phyloP scores from a whole-genome alignment of 92 coral and sea anemone species.

The Nematostella vectensis region DNA sequence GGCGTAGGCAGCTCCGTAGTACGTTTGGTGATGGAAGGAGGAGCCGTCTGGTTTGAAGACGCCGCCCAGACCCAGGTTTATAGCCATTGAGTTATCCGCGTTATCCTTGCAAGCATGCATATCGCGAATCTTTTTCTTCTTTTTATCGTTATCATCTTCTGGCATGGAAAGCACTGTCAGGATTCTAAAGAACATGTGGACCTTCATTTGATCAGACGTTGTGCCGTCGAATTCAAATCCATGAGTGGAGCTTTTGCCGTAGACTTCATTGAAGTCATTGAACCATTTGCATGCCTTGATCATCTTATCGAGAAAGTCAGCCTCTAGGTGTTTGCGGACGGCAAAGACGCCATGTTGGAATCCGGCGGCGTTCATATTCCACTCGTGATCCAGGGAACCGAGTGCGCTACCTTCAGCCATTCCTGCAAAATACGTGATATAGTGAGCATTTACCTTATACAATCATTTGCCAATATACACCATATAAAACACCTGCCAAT shows the following conservation, averaged over 20 bases:
- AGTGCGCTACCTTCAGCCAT: conserved; percentile 36
- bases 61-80: conserved; percentile 31
- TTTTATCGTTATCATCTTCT: background rate
- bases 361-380: conserved; percentile 43
- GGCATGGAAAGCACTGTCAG: conserved; percentile 43
- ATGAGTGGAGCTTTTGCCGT: conserved; percentile 23
- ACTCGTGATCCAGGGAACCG: conserved; percentile 39
- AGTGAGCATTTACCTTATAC: too few species aligned
- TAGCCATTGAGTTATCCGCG: conserved; percentile 17
- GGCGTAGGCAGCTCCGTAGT: conserved; percentile 35
- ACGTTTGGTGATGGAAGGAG: conserved; percentile 24
- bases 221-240: conserved; percentile 18
- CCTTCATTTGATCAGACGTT: conserved; percentile 39
- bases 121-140: conserved; percentile 49
- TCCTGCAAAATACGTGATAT: conserved; percentile 19
- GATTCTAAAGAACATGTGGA: conserved; percentile 29
- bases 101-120: conserved; percentile 29
- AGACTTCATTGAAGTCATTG: conserved; percentile 48
- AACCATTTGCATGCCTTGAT: conserved; percentile 47
- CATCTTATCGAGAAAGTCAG: conserved; percentile 7
- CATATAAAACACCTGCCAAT: too few species aligned
- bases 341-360: conserved; percentile 35
- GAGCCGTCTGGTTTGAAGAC: conserved; percentile 41
- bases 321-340: conserved; percentile 11
- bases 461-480: too few species aligned